Percentiles rank a stretch among this genome's conserved stretches.
Evolutionary conservation across 2,797 vertebrate species (phyloP).

Genomic region (Merluccius polli): DNA sequence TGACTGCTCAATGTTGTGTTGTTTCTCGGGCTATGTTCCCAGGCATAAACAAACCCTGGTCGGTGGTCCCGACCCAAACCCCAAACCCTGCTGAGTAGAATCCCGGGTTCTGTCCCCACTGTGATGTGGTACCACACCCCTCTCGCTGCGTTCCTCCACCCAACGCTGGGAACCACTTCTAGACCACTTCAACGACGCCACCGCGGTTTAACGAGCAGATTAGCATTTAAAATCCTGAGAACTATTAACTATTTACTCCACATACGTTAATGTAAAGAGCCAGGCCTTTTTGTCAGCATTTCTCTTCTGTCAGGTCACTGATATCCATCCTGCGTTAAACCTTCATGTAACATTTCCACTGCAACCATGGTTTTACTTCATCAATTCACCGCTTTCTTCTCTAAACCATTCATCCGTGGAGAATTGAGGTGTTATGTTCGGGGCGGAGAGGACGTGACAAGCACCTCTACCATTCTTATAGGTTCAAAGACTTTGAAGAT

Average conservation of each 20-base stretch:
- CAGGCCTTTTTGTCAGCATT: no score
- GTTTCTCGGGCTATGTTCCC: constrained; percentile 43
- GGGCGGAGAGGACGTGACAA: no score
- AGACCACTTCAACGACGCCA: constrained; percentile 1
- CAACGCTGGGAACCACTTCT: constrained; percentile 39
- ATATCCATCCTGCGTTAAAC: neutral
- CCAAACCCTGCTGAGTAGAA: constrained; percentile 55
- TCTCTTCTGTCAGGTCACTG: no score
- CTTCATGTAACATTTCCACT: no score
- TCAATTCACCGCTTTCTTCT: no score
- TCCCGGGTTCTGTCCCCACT: constrained; percentile 57
- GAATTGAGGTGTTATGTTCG: no score
- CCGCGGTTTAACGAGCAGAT: constrained; percentile 16
- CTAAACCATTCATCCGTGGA: neutral
- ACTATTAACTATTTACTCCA: neutral
- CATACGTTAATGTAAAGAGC: neutral
- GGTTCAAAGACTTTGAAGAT: no score
- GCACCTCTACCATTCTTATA: no score
- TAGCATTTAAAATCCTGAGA: constrained; percentile 1
- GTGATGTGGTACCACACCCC: constrained; percentile 64
- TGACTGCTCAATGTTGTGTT: constrained; percentile 2
- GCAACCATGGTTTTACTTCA: no score
- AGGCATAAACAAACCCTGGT: constrained; percentile 61
- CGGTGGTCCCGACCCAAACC: constrained; percentile 50
- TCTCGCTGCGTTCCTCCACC: constrained; percentile 34